Base-by-base conservation (phyloP, 2,797 vertebrate species). In the Crax fasciolata region DNA sequence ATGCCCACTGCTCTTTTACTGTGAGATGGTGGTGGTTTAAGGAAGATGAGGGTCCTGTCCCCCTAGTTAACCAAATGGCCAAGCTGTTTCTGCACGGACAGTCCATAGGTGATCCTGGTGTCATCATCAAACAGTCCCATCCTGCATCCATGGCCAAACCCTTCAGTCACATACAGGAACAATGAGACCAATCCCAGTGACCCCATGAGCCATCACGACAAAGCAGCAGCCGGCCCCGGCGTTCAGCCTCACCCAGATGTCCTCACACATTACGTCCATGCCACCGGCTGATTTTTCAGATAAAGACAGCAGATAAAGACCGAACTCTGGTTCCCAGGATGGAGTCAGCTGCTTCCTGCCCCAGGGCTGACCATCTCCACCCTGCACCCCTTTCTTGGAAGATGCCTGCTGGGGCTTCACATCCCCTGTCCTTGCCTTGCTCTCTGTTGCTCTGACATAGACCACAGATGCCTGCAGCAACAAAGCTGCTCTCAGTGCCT, bases 401-500 rank as follows among this genome's bases (percentile, higher is more conserved):
- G 41, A 23, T 70, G 51, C 28, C 48, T 71, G 44, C 24, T 76
- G 80, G 52, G 59, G 48, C 5, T 76, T 57, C 70, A 72, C 55
- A 51, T 43, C 43, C 44, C 28, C 63, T 41, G 7, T 41, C 55
- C 77, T 92, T 77, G 28, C 25, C 68, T 74, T 73, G 81, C 43
- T 82, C 52, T 71, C 71, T 44, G n/a, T 57, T 3, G 0, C 23
- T 83, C 39, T 0, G 0, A 8, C 0, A 1, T 9, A 76, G 30
- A 55, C 35, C 35, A 35, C 35, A 35, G 25, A 76, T 0, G 25
- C 32, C 35, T 28, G 21, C 5, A 52, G 27, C 21, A 35, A 51
- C 39, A 83, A 43, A 89, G 15, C 61, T 52, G 24, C 39, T 80
- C 59, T 54, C n/a, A 63, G 63, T 6, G n/a, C 41, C 23, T 16